Evolutionary conservation across 1,140 invertebrate genomes (phyloP).

Genomic region (Procambarus virginalis): DNA sequence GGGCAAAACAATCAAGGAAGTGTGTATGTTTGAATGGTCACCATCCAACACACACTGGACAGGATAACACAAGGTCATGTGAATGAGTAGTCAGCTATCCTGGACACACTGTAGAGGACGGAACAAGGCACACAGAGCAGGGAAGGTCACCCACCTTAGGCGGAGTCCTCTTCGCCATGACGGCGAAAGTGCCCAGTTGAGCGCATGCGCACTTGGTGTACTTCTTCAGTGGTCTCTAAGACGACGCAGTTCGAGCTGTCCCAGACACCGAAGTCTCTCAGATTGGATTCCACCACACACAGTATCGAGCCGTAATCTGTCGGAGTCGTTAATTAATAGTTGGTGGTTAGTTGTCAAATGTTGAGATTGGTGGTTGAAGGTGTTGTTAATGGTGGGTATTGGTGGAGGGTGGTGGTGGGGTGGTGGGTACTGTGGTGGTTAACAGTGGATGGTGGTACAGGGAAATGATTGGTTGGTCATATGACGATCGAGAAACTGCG

Average conservation of each 20-base stretch:
- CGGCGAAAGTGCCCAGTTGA: constrained; percentile 69
- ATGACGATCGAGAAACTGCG: too few species aligned
- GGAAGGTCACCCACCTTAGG: constrained; percentile 29
- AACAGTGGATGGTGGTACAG: too few species aligned
- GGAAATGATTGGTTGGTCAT: too few species aligned
- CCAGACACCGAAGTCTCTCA: constrained; percentile 71
- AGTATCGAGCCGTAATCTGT: constrained; percentile 69
- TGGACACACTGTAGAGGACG: too few species aligned
- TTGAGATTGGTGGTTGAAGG: neutral
- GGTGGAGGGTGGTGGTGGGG: neutral
- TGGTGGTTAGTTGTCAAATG: neutral
- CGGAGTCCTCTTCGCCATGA: constrained; percentile 66
- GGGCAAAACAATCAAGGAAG: too few species aligned
- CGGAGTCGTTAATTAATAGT: neutral
- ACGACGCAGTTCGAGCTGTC: constrained; percentile 69
- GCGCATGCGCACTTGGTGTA: constrained; percentile 71
- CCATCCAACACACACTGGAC: too few species aligned
- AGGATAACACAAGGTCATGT: too few species aligned
- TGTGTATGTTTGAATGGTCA: too few species aligned
- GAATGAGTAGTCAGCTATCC: too few species aligned
- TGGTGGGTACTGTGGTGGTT: neutral
- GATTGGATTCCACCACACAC: constrained; percentile 69
- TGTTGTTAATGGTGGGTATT: neutral
- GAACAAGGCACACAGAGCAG: too few species aligned
- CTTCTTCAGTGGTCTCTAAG: constrained; percentile 42